These are phyloP conservation scores for Octomys mimax DNA, from an alignment of 2,797 vertebrate species.

Conservation along the genomic window DNA sequence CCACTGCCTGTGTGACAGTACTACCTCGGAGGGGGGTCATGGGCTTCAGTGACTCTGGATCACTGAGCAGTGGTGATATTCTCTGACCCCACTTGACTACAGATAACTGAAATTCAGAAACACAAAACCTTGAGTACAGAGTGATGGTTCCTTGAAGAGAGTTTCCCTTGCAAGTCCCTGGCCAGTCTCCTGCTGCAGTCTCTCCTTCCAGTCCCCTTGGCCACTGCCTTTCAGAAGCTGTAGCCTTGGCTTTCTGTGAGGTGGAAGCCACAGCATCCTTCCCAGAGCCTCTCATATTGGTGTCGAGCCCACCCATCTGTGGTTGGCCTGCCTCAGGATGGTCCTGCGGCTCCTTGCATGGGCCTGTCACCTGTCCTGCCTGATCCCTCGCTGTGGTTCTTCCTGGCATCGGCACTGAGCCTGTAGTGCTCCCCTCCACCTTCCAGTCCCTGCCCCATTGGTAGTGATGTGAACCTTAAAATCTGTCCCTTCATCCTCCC, in stretches of 20 bases:
- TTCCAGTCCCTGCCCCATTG: not conserved
- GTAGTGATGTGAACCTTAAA: fast-evolving
- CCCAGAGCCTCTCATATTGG: not conserved
- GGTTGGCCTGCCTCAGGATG: not conserved
- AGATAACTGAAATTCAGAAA: not conserved
- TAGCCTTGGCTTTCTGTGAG: not conserved
- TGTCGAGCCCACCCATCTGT: not conserved
- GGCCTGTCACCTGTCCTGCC: not conserved
- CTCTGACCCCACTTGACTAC: not conserved
- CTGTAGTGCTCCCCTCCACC: not conserved
- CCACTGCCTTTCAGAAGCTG: not conserved
- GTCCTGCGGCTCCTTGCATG: not conserved
- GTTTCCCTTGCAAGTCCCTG: not conserved
- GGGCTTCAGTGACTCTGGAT: not conserved
- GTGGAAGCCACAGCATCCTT: not conserved
- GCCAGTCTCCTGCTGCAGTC: too few relatives aligned
- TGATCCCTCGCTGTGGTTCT: not conserved
- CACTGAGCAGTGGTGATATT: not conserved
- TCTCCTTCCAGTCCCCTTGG: not conserved
- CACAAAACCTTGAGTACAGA: not conserved
- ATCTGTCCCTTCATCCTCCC: not conserved
- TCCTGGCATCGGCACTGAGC: not conserved
- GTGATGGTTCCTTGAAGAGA: not conserved
- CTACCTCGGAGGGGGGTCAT: not conserved
- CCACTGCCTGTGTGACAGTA: not conserved